A percentile compares a stretch with the other conserved stretches of the same genome.
These are phyloP conservation scores for Mustelus asterias DNA, from an alignment of 2,113 vertebrate species.

Conservation along the genomic window DNA sequence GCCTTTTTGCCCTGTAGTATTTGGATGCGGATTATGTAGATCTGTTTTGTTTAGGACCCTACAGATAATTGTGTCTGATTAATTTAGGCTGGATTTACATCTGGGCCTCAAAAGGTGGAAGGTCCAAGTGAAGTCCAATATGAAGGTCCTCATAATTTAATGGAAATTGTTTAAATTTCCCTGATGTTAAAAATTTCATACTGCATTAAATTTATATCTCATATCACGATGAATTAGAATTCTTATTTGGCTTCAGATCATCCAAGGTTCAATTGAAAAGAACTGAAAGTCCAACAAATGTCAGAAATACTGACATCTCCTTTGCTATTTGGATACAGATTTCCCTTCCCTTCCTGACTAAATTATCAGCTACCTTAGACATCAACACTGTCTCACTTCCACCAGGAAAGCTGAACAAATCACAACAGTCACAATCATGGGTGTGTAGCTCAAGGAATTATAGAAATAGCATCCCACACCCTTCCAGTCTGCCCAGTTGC, in stretches of 20 bases:
- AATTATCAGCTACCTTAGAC: background rate
- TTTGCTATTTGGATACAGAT: background rate
- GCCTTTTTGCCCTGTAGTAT: background rate
- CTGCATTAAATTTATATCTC: background rate
- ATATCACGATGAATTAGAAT: background rate
- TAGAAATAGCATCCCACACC: background rate
- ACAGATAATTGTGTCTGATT: background rate
- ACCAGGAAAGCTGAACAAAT: background rate
- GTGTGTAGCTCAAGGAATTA: background rate
- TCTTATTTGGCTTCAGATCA: background rate
- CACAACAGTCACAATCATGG: too few relatives aligned
- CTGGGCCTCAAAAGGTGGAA: background rate
- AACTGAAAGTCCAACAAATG: background rate
- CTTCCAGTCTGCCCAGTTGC: background rate
- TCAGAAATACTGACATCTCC: background rate
- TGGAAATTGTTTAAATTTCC: background rate
- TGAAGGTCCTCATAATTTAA: background rate
- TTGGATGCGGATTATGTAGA: background rate
- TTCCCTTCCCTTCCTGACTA: background rate
- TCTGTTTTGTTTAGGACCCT: background rate
- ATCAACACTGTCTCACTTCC: background rate
- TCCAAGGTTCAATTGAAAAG: background rate
- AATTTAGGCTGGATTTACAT: background rate
- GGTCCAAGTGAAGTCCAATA: background rate
- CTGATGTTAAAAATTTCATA: background rate